phyloP scores from a whole-genome alignment of 2,888 invertebrate genomes.

The Trachelus tabidus region DNA sequence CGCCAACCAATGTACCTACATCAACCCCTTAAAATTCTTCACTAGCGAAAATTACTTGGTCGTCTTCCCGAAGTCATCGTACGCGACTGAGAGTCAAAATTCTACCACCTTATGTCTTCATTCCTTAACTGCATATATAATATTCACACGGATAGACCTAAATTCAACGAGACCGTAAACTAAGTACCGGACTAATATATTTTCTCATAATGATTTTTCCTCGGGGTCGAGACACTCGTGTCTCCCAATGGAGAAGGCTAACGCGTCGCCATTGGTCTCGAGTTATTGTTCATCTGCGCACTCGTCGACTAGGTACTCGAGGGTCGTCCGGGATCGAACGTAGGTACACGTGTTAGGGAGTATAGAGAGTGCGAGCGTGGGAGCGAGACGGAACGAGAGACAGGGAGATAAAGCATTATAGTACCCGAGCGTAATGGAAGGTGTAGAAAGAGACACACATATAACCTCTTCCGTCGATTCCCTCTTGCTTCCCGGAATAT shows the following conservation, averaged over 20 bases:
- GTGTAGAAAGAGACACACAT: neutral
- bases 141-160: neutral
- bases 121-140: neutral
- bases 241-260: neutral
- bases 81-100: neutral
- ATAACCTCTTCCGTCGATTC: neutral
- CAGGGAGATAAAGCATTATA: neutral
- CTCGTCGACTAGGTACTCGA: neutral
- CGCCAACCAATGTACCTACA: neutral
- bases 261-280: conserved; percentile 4
- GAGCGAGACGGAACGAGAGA: neutral
- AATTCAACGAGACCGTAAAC: neutral
- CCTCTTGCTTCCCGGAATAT: neutral
- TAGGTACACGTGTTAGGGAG: conserved; percentile 36
- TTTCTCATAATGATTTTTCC: neutral
- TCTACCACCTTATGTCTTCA: neutral
- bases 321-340: conserved; percentile 24
- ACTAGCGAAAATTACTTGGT: neutral
- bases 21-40: neutral
- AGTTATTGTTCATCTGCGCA: conserved; percentile 1
- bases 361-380: conserved; percentile 20
- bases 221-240: neutral
- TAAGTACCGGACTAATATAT: neutral
- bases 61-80: neutral
- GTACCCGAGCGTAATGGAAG: neutral